Evolutionary conservation across 1,140 invertebrate species (phyloP).

Genomic region (Colletes latitarsis): DNA sequence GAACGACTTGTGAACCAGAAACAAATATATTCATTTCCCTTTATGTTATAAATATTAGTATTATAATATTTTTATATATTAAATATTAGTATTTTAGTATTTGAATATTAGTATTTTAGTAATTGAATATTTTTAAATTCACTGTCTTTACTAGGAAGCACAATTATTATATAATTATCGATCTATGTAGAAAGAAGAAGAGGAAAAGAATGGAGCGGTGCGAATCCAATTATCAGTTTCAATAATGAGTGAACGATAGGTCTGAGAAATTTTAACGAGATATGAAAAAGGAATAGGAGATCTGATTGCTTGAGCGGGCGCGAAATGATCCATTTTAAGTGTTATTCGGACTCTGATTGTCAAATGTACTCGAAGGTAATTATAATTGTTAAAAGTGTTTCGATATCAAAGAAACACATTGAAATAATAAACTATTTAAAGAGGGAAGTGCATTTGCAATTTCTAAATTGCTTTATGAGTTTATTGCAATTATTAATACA

Average conservation of each 20-base stretch:
- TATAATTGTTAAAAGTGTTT: neutral
- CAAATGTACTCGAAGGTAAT: neutral
- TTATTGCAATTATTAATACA: no score
- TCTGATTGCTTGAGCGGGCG: neutral
- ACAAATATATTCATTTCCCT: no score
- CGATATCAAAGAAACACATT: no score
- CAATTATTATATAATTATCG: neutral
- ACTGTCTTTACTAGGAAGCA: neutral
- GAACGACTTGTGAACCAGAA: no score
- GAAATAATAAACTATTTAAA: no score
- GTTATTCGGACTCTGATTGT: neutral
- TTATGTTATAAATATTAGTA: no score
- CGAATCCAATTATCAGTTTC: conserved; percentile 16
- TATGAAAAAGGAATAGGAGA: neutral
- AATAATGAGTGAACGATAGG: conserved; percentile 2
- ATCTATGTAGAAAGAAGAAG: neutral
- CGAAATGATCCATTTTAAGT: neutral
- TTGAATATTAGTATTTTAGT: no score
- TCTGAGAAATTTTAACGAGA: conserved; percentile 9
- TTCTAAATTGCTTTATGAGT: no score
- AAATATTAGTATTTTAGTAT: no score
- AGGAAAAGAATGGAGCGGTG: neutral
- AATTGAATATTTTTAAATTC: neutral
- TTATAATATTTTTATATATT: no score
- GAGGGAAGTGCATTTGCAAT: no score